Base-by-base conservation (phyloP, 64 coral and sea anemone genomes). In the Dendrophyllia cribrosa region DNA sequence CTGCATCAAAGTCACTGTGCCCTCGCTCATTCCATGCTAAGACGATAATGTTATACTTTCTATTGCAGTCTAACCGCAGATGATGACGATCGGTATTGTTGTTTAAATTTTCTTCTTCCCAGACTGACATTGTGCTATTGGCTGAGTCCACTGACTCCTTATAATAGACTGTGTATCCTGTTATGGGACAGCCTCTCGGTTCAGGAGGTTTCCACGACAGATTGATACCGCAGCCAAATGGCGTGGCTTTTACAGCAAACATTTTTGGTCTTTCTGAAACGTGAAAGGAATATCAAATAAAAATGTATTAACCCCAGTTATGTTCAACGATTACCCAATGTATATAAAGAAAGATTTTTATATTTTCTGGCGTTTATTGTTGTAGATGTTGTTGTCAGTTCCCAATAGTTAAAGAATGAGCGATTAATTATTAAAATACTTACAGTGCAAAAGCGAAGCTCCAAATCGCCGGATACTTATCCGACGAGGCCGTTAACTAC, bases 21-120 rank as follows among this genome's bases (percentile, higher is more conserved):
- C 74, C 74, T n/a, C 74, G 74, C 49, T 76, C 47, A 76, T 76
- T 76, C 74, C 74, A 76, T 2, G 14, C 74, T 3, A 76, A 9
- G 49, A 76, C 74, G 1, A 76, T 76, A 20, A 76, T 76, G 4
- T 76, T 14, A 53, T 76, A 76, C 7, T 46, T 4, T 20, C 20
- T 15, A 19, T 48, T 53, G 43, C 74, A 76, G 8, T 76, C 19
- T 76, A 53, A 3, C 48, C 47, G 21, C 19, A 76, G 48, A 3
- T 23, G 47, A 76, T 76, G 19, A 47, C 24, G 71, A 45, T 74
- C 9, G 7, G 47, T 20, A n/a, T n/a, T n/a, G 16, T 76, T 20
- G 4, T 76, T 52, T 19, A 76, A 49, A 20, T 22, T 52, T 19
- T 52, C 20, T 20, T 19, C 6, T 21, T 52, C 15, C 74, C 74